Conservation (phyloP, 2,113 vertebrate species). For the Hippocampus zosterae region DNA sequence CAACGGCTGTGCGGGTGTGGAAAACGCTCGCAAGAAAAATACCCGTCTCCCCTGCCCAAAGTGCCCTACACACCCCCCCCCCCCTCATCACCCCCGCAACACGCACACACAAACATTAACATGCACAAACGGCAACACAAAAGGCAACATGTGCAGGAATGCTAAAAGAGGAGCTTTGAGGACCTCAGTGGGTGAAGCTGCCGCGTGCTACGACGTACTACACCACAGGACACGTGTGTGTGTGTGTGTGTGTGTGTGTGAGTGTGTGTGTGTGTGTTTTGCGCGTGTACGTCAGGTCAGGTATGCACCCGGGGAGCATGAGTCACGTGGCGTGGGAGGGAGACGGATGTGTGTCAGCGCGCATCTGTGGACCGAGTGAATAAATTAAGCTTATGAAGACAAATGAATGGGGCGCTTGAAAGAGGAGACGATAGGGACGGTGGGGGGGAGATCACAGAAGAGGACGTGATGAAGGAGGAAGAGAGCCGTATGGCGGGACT, state of each 20-base stretch:
- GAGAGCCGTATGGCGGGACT: constrained; percentile 38
- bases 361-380: constrained; percentile 91
- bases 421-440: constrained; percentile 46
- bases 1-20: constrained; percentile 66
- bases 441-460: constrained; percentile 19
- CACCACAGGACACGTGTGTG: not conserved
- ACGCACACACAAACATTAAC: constrained; percentile 19
- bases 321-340: constrained; percentile 62
- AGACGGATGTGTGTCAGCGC: constrained; percentile 99
- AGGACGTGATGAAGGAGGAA: constrained; percentile 34
- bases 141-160: constrained; percentile 81
- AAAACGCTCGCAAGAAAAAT: constrained; percentile 45
- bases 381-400: constrained; percentile 99
- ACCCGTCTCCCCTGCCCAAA: constrained; percentile 80
- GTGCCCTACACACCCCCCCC: constrained; percentile 83
- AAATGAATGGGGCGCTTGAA: constrained; percentile 82
- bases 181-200: constrained; percentile 68
- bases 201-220: not conserved
- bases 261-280: constrained; percentile 11
- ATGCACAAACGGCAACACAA: constrained; percentile 28
- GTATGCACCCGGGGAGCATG: constrained; percentile 32
- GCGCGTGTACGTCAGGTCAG: constrained; percentile 44
- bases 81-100: constrained; percentile 28
- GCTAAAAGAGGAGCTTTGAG: constrained; percentile 81
- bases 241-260: no score